These are phyloP conservation scores for Periphyllus acericola DNA, from an alignment of 2,888 invertebrate genomes.

Conservation along the genomic window DNA sequence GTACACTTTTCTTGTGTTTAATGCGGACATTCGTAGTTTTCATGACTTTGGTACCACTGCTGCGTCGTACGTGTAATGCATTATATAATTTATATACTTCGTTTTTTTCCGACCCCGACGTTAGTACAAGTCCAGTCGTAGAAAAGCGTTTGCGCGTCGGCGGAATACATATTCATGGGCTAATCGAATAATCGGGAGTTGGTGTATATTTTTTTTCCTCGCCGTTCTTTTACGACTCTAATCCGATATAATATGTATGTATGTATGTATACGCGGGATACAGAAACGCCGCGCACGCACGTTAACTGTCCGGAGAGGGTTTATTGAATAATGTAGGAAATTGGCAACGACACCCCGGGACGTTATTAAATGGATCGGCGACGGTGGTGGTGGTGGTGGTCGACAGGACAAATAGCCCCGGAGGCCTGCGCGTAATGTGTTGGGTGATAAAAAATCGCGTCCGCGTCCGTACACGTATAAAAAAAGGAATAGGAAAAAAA, in stretches of 20 bases:
- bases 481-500: background rate
- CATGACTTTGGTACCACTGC: too few relatives aligned
- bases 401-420: slow-evolving; percentile 57
- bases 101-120: background rate
- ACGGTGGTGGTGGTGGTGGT: background rate
- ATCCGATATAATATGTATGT: background rate
- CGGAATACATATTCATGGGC: slow-evolving; percentile 27
- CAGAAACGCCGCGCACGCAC: background rate
- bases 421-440: slow-evolving; percentile 57
- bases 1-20: too few relatives aligned
- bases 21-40: too few relatives aligned
- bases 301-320: slow-evolving; percentile 38
- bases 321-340: slow-evolving; percentile 58
- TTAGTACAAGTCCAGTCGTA: background rate
- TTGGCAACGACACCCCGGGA: slow-evolving; percentile 35
- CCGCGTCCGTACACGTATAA: background rate
- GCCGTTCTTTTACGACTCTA: slow-evolving; percentile 6
- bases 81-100: background rate
- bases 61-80: background rate
- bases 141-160: background rate
- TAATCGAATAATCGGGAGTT: slow-evolving; percentile 20
- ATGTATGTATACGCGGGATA: background rate
- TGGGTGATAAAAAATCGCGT: slow-evolving; percentile 53
- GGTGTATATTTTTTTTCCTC: background rate
- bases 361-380: slow-evolving; percentile 39